Conservation (phyloP, 2,797 vertebrate species). For the Neopelma chrysocephalum region DNA sequence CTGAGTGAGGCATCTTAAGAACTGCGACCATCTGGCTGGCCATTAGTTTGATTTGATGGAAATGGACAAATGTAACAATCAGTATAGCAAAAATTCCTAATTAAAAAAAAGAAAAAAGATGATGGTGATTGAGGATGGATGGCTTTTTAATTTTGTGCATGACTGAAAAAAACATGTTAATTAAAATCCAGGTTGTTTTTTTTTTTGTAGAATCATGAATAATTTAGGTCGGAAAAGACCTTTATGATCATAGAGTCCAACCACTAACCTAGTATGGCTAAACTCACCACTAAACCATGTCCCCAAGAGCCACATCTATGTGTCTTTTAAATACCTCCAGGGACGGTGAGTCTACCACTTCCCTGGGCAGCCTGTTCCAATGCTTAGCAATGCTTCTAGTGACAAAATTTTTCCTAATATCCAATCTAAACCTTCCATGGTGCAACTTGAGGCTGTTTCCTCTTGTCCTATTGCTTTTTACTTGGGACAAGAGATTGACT, state of each 20-base stretch:
- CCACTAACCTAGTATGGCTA: neutral
- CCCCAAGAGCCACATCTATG: neutral
- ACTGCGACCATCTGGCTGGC: conserved; percentile 41
- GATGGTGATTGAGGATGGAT: neutral
- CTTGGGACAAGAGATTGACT: neutral
- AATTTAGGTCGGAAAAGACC: neutral
- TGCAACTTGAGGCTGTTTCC: neutral
- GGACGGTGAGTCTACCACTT: fast-evolving
- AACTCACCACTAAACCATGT: neutral
- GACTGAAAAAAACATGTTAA: conserved; percentile 7
- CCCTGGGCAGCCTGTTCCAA: fast-evolving
- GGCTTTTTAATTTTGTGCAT: conserved; percentile 32
- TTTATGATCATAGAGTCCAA: neutral
- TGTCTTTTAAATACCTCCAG: neutral
- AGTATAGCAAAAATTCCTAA: conserved; percentile 53
- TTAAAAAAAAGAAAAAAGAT: neutral
- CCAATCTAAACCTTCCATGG: neutral
- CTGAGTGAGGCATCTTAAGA: conserved; percentile 60
- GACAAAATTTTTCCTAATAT: neutral
- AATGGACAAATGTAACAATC: conserved; percentile 66
- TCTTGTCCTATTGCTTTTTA: neutral
- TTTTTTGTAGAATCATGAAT: neutral
- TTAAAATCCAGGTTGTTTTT: conserved; percentile 44
- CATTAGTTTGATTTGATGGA: conserved; percentile 49
- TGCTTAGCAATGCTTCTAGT: neutral